These are phyloP conservation scores for Riparia riparia DNA, from an alignment of 2,113 vertebrate species.

Conservation along the genomic window DNA sequence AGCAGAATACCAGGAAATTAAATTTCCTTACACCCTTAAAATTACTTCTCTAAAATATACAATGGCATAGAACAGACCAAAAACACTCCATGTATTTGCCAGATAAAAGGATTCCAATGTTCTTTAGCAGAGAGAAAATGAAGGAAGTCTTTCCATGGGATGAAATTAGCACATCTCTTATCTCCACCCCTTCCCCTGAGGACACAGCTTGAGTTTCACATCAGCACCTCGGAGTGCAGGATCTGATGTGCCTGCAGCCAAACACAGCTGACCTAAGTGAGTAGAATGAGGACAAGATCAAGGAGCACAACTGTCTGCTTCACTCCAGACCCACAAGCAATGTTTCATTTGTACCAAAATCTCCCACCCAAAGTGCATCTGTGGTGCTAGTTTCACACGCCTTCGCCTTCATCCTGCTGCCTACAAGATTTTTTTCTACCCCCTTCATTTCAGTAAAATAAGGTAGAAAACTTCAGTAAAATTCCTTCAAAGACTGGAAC, in stretches of 20 bases:
- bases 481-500: neutral
- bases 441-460: neutral
- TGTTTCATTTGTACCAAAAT: neutral
- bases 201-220: neutral
- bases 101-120: neutral
- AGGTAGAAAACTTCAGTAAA: neutral
- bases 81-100: neutral
- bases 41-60: neutral
- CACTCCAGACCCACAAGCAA: neutral
- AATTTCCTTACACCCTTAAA: neutral
- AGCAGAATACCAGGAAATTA: neutral
- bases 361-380: neutral
- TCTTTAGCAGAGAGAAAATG: neutral
- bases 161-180: neutral
- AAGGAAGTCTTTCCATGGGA: neutral
- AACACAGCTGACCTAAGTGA: neutral
- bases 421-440: accelerated
- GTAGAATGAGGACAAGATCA: neutral
- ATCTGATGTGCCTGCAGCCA: neutral
- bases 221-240: neutral
- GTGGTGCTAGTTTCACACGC: neutral
- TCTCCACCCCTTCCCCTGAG: neutral
- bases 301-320: neutral
- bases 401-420: neutral
- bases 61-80: neutral